Evolutionary conservation across 2,888 invertebrate species (phyloP).

Genomic region (Melieria crassipennis): DNA sequence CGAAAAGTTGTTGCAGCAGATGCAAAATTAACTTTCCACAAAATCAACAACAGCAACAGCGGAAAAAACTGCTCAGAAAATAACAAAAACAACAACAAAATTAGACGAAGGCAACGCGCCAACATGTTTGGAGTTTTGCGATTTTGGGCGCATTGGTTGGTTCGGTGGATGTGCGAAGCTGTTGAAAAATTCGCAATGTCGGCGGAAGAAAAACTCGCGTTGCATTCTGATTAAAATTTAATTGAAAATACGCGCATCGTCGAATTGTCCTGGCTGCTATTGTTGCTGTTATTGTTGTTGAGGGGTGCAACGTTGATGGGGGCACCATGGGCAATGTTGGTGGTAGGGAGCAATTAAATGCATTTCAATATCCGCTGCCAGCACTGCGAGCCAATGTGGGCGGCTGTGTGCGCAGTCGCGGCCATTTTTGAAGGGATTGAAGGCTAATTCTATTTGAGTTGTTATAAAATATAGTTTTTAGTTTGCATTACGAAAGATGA

Average conservation of each 20-base stretch:
- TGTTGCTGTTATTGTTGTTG: neutral
- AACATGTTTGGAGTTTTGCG: slow-evolving; percentile 8
- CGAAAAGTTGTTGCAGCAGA: neutral
- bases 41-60: slow-evolving; percentile 8
- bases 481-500: too few species aligned
- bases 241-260: neutral
- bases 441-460: too few species aligned
- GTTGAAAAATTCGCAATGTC: neutral
- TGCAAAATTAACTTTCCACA: neutral
- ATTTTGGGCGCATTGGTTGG: too few species aligned
- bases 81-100: slow-evolving; percentile 9
- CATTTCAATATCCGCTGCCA: slow-evolving; percentile 7
- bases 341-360: slow-evolving; percentile 21
- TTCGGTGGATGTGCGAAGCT: neutral
- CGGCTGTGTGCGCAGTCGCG: too few species aligned
- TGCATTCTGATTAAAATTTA: slow-evolving; percentile 24
- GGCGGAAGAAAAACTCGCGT: neutral
- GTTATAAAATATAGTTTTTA: too few species aligned
- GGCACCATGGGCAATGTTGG: neutral
- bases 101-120: slow-evolving; percentile 2
- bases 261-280: neutral
- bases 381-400: neutral
- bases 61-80: neutral
- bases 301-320: neutral
- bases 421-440: too few species aligned